Base-by-base conservation (phyloP, 2,113 vertebrate species). In the Ophiodon elongatus region DNA sequence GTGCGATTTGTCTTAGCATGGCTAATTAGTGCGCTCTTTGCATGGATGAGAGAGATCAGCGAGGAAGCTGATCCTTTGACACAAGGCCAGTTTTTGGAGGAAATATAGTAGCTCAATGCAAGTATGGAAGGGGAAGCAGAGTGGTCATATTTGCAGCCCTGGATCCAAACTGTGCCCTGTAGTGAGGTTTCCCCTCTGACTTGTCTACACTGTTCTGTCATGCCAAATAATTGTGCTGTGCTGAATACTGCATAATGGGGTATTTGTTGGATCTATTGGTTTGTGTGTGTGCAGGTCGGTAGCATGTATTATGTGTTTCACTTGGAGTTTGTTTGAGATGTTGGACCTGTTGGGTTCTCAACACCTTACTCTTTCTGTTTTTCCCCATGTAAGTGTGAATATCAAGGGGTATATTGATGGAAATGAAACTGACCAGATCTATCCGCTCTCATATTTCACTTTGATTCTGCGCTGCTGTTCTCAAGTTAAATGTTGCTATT, bases 11-110 rank as follows among this genome's bases (percentile, higher is more conserved):
- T 84, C 81, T 85, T 80, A 81, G 82, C 79, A 73, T 88, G 80
- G 77, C 72, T 92, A 92, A 94, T 92, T 93, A 91, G 85, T 64
- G 80, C 2, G 5, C 76, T 73, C 86, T 88, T 89, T 91, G 83
- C 85, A 83, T 73, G 70, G 71, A 72, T 59, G 88, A 90, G 88
- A 89, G 69, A 52, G 76, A 93, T 92, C 87, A 80, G 78, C 6
- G 47, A 15, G 33, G 68, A 54, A 54, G 47, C 76, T 84, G 85
- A 84, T 85, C 71, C 65, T 83, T 84, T 89, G 83, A 86, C 85
- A 82, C 75, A 27, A 60, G 83, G 80, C 74, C 76, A 80, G 77
- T 31, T 52, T n/a, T 79, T 15, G 1, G 69, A 72, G 77, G 56
- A 54, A 45, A 45, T 70, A 19, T 37, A 66, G 59, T 52, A 68